phyloP scores from a whole-genome alignment of 2,113 vertebrate species.

The Siphamia tubifer region DNA sequence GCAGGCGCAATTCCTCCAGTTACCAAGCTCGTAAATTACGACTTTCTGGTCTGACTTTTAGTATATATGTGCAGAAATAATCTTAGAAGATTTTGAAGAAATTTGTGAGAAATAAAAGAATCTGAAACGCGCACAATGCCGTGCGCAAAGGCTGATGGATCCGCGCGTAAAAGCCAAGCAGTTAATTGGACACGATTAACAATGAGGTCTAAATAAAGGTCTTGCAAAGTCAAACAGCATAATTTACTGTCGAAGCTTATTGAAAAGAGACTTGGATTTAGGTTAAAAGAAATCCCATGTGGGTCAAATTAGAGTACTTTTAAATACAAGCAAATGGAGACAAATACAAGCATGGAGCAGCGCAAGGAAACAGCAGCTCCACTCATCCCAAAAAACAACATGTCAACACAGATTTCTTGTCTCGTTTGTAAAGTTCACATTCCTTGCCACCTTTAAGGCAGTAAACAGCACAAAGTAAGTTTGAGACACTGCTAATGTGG shows the following conservation, averaged over 20 bases:
- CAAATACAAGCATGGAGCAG: not conserved
- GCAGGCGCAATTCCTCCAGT: slow-evolving; percentile 12
- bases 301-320: not conserved
- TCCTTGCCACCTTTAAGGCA: not conserved
- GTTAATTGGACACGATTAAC: slow-evolving; percentile 14
- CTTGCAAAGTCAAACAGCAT: not conserved
- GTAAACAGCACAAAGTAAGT: slow-evolving; percentile 54
- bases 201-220: slow-evolving; percentile 10
- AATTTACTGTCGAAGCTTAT: not conserved
- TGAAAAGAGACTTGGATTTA: not conserved
- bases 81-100: not conserved
- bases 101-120: not conserved
- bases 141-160: slow-evolving; percentile 4
- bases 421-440: slow-evolving; percentile 1
- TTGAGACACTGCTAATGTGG: slow-evolving; percentile 44
- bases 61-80: slow-evolving; percentile 8
- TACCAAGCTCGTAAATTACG: slow-evolving; percentile 30
- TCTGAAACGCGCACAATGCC: not conserved
- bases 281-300: no score
- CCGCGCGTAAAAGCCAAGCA: slow-evolving; percentile 37
- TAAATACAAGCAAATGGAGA: not conserved
- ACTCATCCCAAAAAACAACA: not conserved
- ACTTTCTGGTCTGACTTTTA: not conserved
- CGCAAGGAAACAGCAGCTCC: not conserved
- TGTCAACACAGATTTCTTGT: not conserved